Evolutionary conservation across 1,140 invertebrate species (phyloP), one percentile per base, ranked within the genome.

Genomic region (Macrocentrus cingulum): DNA sequence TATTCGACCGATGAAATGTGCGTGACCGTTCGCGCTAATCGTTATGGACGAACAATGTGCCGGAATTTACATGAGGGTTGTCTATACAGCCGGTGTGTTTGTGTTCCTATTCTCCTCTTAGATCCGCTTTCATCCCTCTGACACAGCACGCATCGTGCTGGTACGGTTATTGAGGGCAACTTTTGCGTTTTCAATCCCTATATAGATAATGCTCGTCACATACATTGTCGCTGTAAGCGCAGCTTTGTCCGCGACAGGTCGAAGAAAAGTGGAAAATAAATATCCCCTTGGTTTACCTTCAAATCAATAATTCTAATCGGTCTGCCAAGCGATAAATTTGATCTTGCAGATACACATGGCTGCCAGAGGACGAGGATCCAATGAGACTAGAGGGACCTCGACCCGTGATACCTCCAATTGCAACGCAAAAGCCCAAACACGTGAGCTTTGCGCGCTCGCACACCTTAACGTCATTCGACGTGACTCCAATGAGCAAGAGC

Each of bases 381-480:
- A 83, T 82, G 53, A 83, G 84, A 70, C 81, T 89, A 82, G 88
- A 89, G 69, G 83, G 84, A 80, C 85, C 86, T 61, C 84, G 85
- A 71, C 74, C 81, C 5, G 74, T 84, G 1, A 39, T 79, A 46
- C 68, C 76, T 1, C 52, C 72, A 1, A 59, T 49, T 5, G 56
- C 66, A 15, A 66, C 81, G 13, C 83, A 60, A 83, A 85, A 63
- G 82, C 83, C 87, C 60, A 95, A 94, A 74, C 92, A 95, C 74
- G 93, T 96, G 23, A 94, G 91, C 68, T 96, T 96, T 69, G 92
- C 92, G 15, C 83, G 90, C 23, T 92, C 90, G 1, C 88, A 92
- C 64, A 92, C 91, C 0, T 70, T 92, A 48, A 90, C 89, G 3
- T 91, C 90, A 1, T 91, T 92, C 64, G 90, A 92, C 54, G 86